Conservation (phyloP, 2,888 invertebrate species). For the Oeneis ivallda region DNA sequence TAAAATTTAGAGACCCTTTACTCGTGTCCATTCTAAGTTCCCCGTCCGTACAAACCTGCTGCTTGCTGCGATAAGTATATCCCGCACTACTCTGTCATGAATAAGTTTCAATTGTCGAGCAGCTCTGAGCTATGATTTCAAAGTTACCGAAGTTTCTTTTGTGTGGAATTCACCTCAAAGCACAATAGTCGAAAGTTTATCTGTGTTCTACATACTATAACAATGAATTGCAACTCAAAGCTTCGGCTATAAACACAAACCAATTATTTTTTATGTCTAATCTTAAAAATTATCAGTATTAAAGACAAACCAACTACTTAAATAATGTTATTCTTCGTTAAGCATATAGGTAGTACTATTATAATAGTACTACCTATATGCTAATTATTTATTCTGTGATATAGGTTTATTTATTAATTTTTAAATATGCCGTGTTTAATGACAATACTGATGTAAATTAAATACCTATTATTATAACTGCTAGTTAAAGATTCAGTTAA, state of each 20-base stretch:
- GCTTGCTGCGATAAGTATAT: background rate
- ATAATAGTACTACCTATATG: too few species aligned
- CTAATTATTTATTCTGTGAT: too few species aligned
- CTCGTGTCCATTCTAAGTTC: background rate
- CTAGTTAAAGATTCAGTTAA: too few species aligned
- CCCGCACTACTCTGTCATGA: background rate
- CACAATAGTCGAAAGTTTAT: slow-evolving; percentile 26
- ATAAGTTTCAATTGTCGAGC: slow-evolving; percentile 16
- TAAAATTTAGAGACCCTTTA: background rate
- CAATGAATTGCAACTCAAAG: background rate
- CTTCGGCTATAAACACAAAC: background rate
- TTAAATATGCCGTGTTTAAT: too few species aligned
- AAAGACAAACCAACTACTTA: too few species aligned
- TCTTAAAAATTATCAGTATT: too few species aligned
- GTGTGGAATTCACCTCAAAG: slow-evolving; percentile 27
- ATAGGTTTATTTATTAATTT: too few species aligned
- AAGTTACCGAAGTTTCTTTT: slow-evolving; percentile 29
- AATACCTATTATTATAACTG: too few species aligned
- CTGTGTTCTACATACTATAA: background rate
- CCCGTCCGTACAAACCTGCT: background rate
- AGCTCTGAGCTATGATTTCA: slow-evolving; percentile 26
- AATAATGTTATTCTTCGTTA: too few species aligned
- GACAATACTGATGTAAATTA: too few species aligned
- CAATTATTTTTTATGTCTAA: too few species aligned
- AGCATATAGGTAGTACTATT: too few species aligned